These are phyloP conservation scores for Butorides virescens DNA, from an alignment of 2,113 vertebrate species.

Conservation along the genomic window DNA sequence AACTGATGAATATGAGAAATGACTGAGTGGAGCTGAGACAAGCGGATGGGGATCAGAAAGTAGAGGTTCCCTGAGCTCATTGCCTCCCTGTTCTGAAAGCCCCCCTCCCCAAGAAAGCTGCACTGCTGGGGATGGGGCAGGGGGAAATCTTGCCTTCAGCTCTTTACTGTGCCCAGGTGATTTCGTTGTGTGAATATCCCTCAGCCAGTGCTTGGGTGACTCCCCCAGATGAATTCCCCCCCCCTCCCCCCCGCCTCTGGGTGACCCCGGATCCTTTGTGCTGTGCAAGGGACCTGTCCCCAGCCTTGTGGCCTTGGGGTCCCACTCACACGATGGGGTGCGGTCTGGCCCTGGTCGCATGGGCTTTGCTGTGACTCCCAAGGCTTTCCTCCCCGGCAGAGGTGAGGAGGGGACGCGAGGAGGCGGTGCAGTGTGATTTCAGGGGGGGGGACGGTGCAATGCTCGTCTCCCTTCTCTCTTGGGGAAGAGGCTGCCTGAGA, in stretches of 20 bases:
- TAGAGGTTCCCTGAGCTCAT: background rate
- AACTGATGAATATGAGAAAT: background rate
- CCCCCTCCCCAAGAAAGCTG: background rate
- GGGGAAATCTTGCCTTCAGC: background rate
- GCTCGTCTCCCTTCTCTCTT: background rate
- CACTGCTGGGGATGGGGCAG: background rate
- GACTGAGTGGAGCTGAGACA: background rate
- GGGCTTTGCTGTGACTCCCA: background rate
- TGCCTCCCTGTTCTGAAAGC: background rate
- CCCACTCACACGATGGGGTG: rapidly evolving
- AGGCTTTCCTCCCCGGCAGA: background rate
- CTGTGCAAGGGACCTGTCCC: no score
- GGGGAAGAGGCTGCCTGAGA: background rate
- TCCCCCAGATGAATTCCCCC: background rate
- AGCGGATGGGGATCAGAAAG: background rate
- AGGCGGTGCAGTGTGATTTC: background rate
- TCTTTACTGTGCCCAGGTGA: background rate
- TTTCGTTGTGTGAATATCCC: background rate
- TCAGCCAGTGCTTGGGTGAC: background rate
- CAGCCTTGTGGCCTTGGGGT: background rate
- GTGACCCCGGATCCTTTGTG: background rate
- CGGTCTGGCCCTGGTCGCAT: background rate
- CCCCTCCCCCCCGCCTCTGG: no score
- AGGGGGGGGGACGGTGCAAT: background rate
- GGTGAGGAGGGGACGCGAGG: background rate